Conservation (phyloP, 2,113 vertebrate species). For the Nansenia antarctica region DNA sequence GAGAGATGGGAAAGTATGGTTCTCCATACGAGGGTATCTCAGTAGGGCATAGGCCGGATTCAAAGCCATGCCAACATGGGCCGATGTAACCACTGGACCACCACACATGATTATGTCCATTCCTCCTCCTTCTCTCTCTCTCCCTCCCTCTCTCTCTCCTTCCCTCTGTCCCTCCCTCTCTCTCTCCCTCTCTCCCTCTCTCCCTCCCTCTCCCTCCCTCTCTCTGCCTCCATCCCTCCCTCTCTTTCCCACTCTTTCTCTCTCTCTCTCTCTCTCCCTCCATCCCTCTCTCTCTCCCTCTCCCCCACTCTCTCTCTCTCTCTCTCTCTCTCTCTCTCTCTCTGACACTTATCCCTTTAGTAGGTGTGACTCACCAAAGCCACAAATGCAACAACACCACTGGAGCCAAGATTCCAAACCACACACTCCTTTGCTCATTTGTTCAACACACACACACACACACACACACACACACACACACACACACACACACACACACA, state of each 20-base stretch:
- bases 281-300: too few relatives aligned
- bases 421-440: neutral
- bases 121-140: neutral
- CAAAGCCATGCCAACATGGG: too few relatives aligned
- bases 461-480: neutral
- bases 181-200: conserved; percentile 8
- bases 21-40: too few relatives aligned
- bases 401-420: conserved; percentile 1
- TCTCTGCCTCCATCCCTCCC: too few relatives aligned
- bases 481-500: neutral
- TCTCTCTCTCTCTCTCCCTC: conserved; percentile 1
- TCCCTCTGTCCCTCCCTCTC: conserved; percentile 4
- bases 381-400: conserved; percentile 4
- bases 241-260: conserved; percentile 4
- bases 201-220: conserved; percentile 9
- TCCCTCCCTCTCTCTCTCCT: conserved; percentile 12
- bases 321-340: neutral
- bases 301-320: too few relatives aligned
- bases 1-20: too few relatives aligned
- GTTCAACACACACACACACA: neutral
- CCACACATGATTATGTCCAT: conserved; percentile 2
- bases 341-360: conserved; percentile 29
- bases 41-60: too few relatives aligned
- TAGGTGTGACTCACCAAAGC: conserved; percentile 26
- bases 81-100: too few relatives aligned